Evolutionary conservation across 92 coral and sea anemone genomes (phyloP).

Genomic region (Epizoanthus scotinus): DNA sequence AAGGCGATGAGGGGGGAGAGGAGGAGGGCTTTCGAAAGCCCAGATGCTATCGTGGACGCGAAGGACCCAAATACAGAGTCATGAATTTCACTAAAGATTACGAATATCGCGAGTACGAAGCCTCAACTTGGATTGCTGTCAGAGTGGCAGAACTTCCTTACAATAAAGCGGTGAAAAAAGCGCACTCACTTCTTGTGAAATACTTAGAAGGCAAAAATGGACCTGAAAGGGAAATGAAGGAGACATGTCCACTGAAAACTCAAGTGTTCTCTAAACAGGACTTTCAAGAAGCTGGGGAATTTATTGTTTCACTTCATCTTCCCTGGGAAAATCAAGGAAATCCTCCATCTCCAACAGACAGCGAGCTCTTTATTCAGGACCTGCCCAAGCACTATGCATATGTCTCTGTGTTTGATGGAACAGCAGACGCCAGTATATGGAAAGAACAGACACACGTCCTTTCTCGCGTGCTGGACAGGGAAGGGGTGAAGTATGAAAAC

Average conservation of each 20-base stretch:
- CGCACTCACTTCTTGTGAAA: conserved; percentile 59
- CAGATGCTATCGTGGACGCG: conserved; percentile 70
- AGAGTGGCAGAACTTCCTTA: conserved; percentile 50
- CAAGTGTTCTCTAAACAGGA: conserved; percentile 57
- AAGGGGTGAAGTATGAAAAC: conserved; percentile 53
- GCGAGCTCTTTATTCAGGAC: conserved; percentile 72
- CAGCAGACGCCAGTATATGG: conserved; percentile 51
- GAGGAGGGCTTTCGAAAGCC: conserved; percentile 64
- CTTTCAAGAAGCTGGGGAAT: conserved; percentile 54
- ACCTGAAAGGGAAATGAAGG: conserved; percentile 66
- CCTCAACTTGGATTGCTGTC: conserved; percentile 78
- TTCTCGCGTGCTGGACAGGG: conserved; percentile 54
- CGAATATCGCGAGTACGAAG: conserved; percentile 76
- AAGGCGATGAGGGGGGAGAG: conserved; percentile 47
- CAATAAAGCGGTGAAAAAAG: conserved; percentile 65
- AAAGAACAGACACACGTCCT: conserved; percentile 39
- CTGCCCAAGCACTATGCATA: conserved; percentile 74
- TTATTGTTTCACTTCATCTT: conserved; percentile 69
- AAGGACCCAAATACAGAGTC: conserved; percentile 77
- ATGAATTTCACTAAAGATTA: conserved; percentile 74
- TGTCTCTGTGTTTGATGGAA: conserved; percentile 65
- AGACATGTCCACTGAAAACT: conserved; percentile 73
- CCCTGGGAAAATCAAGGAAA: conserved; percentile 66
- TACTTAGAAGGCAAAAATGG: conserved; percentile 80
- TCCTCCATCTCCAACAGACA: conserved; percentile 76